These are phyloP conservation scores for Papilio aristodemus DNA, from an alignment of 1,140 invertebrate species.

Conservation along the genomic window DNA sequence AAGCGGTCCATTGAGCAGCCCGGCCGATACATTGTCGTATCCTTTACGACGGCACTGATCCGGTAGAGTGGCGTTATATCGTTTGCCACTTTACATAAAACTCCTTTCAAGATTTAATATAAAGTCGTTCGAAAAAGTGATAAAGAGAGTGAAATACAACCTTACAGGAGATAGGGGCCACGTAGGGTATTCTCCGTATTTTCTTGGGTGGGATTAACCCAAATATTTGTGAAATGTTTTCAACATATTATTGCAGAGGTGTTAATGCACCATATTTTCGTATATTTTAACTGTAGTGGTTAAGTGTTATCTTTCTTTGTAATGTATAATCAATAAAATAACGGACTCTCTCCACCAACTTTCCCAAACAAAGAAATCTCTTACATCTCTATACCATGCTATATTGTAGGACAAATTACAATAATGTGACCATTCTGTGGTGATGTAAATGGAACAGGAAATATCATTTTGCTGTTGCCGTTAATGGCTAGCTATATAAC, in stretches of 20 bases:
- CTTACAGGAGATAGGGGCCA: too few relatives aligned
- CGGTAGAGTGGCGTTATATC: background rate
- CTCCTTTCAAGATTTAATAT: background rate
- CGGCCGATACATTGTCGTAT: background rate
- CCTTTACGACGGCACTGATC: background rate
- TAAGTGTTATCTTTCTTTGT: too few relatives aligned
- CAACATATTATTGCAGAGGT: too few relatives aligned
- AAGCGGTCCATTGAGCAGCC: background rate
- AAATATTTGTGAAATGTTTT: too few relatives aligned
- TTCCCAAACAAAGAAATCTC: background rate
- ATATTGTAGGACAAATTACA: background rate
- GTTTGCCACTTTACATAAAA: background rate
- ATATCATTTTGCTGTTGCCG: background rate
- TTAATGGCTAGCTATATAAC: background rate
- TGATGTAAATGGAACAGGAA: background rate
- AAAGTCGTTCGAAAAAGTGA: background rate
- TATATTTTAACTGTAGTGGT: too few relatives aligned
- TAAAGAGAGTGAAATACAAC: too few relatives aligned
- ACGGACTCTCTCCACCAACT: too few relatives aligned
- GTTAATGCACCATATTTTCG: too few relatives aligned
- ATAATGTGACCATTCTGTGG: background rate
- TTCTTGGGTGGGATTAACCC: too few relatives aligned
- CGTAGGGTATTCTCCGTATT: too few relatives aligned
- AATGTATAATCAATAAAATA: too few relatives aligned
- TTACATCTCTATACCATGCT: background rate